Evolutionary conservation across 2,888 invertebrate species (phyloP).

Genomic region (Spisula solida): DNA sequence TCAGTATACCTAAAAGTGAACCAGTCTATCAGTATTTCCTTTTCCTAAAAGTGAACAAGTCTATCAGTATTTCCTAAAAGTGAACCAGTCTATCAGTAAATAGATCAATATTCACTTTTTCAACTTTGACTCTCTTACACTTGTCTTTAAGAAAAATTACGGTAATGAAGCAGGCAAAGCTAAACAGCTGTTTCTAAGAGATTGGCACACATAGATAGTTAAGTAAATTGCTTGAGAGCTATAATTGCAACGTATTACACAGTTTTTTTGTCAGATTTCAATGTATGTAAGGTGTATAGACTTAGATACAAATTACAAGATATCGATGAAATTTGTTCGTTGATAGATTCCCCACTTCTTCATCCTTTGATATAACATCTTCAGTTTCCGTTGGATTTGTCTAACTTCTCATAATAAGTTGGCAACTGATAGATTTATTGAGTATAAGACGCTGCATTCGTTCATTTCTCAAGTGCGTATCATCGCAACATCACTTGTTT

Average conservation of each 20-base stretch:
- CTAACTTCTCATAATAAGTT: background rate
- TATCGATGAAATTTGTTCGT: background rate
- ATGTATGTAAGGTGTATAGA: background rate
- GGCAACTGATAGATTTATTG: background rate
- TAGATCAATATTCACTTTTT: background rate
- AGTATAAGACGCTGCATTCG: background rate
- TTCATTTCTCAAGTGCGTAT: background rate
- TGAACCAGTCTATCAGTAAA: background rate
- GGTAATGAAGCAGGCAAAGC: background rate
- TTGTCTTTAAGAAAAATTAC: background rate
- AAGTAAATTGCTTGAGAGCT: background rate
- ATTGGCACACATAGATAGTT: background rate
- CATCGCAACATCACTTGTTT: background rate
- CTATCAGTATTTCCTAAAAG: too few species aligned
- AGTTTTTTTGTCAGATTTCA: background rate
- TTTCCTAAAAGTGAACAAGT: too few species aligned
- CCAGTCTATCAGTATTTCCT: too few species aligned
- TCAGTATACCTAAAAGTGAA: too few species aligned
- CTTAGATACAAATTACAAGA: background rate
- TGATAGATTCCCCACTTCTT: conserved; percentile 3
- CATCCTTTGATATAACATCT: conserved; percentile 5
- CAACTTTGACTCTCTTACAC: background rate
- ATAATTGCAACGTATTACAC: background rate
- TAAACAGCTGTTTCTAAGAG: background rate
- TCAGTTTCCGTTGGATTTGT: background rate